These are phyloP conservation scores for Gallinago media DNA, from an alignment of 2,113 vertebrate genomes.

Conservation along the genomic window DNA sequence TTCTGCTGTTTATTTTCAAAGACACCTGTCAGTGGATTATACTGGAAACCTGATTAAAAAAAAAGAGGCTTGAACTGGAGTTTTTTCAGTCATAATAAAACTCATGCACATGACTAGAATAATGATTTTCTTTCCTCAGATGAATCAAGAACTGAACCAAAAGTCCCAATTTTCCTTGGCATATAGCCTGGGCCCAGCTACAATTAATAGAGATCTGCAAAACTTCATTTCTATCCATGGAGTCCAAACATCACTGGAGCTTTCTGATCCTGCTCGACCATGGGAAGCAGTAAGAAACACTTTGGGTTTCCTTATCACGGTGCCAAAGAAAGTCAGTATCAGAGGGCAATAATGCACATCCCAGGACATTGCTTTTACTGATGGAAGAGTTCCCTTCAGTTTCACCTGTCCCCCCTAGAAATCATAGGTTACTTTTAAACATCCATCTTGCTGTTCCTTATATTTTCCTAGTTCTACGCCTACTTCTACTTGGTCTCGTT, in stretches of 20 bases:
- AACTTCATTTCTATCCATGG: neutral
- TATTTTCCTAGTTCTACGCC: neutral
- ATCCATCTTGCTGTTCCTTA: neutral
- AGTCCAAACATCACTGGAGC: neutral
- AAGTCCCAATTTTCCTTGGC: neutral
- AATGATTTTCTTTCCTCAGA: neutral
- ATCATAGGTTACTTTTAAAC: neutral
- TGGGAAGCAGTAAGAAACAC: neutral
- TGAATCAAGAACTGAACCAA: neutral
- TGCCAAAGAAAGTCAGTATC: neutral
- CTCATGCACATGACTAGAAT: neutral
- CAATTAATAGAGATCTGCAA: neutral
- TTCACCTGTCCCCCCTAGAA: neutral
- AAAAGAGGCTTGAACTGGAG: neutral
- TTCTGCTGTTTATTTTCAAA: neutral
- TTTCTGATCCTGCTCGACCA: neutral
- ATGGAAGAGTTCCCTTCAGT: neutral
- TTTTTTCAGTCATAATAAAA: neutral
- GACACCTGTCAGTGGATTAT: neutral
- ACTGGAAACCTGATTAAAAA: neutral
- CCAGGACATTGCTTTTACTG: neutral
- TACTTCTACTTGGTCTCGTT: neutral
- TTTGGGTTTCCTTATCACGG: neutral
- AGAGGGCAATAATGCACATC: neutral
- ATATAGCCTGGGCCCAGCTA: neutral